These are phyloP conservation scores for Spea hammondii DNA, from an alignment of 2,797 vertebrate species.

Conservation along the genomic window DNA sequence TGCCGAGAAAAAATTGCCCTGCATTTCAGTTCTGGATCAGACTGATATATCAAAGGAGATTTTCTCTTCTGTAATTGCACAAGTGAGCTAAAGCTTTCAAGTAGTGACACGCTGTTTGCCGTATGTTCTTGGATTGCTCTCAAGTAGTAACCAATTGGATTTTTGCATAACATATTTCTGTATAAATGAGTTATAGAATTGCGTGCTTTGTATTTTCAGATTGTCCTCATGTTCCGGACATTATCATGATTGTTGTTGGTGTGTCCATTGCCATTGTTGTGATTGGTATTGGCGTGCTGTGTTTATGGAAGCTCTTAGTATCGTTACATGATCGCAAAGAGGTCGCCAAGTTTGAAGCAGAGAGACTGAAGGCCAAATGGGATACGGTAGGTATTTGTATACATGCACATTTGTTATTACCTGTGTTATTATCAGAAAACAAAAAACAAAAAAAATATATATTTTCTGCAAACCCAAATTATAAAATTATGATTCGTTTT, in stretches of 20 bases:
- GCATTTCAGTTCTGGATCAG: too few species aligned
- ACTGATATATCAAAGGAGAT: too few species aligned
- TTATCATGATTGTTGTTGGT: slow-evolving; percentile 85
- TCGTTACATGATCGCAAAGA: slow-evolving; percentile 93
- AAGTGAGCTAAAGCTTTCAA: neutral
- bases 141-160: too few species aligned
- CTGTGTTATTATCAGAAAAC: neutral
- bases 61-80: too few species aligned
- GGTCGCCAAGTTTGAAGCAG: slow-evolving; percentile 95
- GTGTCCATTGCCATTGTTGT: slow-evolving; percentile 87
- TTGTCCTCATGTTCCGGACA: slow-evolving; percentile 83
- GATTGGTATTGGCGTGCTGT: slow-evolving; percentile 83
- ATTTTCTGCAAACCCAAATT: too few species aligned
- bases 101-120: neutral
- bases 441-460: too few species aligned
- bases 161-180: too few species aligned
- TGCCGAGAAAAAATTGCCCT: too few species aligned
- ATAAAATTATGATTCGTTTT: too few species aligned
- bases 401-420: neutral
- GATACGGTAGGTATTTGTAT: slow-evolving; percentile 76
- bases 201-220: slow-evolving; percentile 68
- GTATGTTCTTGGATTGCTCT: too few species aligned
- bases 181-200: neutral
- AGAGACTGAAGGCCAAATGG: slow-evolving; percentile 91
- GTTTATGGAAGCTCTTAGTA: slow-evolving; percentile 90